Evolutionary conservation across 1,140 invertebrate species (phyloP), one percentile per base, ranked within the genome.

Genomic region (Acyrthosiphon pisum): DNA sequence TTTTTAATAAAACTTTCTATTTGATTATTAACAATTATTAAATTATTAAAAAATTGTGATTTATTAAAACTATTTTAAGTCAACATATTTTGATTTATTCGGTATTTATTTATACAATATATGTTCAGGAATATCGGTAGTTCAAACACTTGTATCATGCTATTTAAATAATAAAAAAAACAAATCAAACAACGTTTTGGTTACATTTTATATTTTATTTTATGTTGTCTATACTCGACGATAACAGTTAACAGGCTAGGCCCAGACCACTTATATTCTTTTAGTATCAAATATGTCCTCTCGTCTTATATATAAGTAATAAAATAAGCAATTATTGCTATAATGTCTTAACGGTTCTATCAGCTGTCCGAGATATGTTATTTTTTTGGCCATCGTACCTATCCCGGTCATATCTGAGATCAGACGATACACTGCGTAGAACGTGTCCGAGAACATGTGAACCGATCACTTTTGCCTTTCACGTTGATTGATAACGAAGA

Each of bases 381-480:
- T 90, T 90, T 90, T 60, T 56, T 60, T 41, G 22, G 23, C 35
- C 53, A 8, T 60, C 50, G 26, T 68, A 44, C 44, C 44, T 41
- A 26, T n/a, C 7, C 22, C n/a, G 3, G 50, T 89, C 23, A 41
- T 53, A 26, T 89, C 37, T 41, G 8, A 90, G 37, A 44, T 90
- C 53, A 9, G 89, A 44, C n/a, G 76, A 81, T 37, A 89, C 11
- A n/a, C 3, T 56, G n/a, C 22, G 11, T 9, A 89, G 23, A 50
- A 92, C 44, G 91, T 93, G 91, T 93, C 91, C 37, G 81, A 93
- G 91, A 93, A 93, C 91, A 93, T 84, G 91, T 56, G 91, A 92
- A 92, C 30, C 46, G n/a, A 86, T 93, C 91, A 93, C 91, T 93
- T n/a, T 30, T 48, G 90, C 89, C 53, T 48, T 37, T 92, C 46